Evolutionary conservation across 2,113 vertebrate genomes (phyloP).

Genomic region (Salvelinus sp.): DNA sequence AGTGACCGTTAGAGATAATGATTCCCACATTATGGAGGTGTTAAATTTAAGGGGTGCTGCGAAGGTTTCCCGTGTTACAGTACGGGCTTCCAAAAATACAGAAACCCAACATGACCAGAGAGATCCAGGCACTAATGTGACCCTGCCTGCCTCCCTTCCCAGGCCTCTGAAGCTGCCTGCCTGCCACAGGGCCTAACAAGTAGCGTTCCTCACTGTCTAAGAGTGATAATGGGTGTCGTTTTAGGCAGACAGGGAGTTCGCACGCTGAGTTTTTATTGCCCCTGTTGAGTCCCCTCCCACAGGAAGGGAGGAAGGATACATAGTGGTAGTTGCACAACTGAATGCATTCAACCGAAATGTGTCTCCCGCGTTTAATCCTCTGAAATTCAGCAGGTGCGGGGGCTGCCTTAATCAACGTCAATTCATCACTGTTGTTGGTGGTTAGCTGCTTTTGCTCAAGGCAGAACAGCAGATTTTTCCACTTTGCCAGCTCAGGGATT

Average conservation of each 20-base stretch:
- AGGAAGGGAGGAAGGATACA: neutral
- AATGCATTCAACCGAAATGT: too few species aligned
- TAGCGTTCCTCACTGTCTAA: constrained; percentile 40
- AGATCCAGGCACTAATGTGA: constrained; percentile 19
- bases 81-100: constrained; percentile 22
- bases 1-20: constrained; percentile 8
- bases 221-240: constrained; percentile 48
- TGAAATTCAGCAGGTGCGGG: too few species aligned
- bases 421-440: too few species aligned
- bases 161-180: constrained; percentile 22
- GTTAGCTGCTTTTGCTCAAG: too few species aligned
- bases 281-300: neutral
- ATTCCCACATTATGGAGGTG: constrained; percentile 10
- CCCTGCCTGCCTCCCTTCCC: constrained; percentile 20
- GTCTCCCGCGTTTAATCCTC: too few species aligned
- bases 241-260: constrained; percentile 30
- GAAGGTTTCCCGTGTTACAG: constrained; percentile 12
- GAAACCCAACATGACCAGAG: constrained; percentile 33
- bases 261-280: constrained; percentile 30
- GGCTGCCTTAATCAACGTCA: too few species aligned
- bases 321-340: too few species aligned
- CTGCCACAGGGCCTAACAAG: constrained; percentile 33
- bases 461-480: too few species aligned
- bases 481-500: too few species aligned
- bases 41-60: constrained; percentile 7